Base-by-base conservation (phyloP, 2,888 invertebrate genomes). In the Conus canariensis region DNA sequence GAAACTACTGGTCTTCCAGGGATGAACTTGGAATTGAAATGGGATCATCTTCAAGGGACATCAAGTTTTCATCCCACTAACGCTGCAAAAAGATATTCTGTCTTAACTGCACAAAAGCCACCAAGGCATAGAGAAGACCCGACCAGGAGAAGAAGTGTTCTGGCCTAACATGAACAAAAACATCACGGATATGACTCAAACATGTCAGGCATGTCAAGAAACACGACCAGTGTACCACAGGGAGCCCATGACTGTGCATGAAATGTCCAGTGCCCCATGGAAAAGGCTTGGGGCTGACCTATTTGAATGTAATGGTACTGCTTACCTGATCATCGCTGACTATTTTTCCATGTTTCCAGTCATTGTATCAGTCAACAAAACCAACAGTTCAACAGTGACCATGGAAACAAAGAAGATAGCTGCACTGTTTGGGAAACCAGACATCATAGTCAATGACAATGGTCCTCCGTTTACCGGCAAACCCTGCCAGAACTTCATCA, bases 231-330 rank as follows among this genome's bases (percentile, higher is more conserved):
- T 64, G 16, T 10, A 86, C 1, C 64, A 22, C 10, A 59, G 25
- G 12, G 64, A 86, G 19, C 25, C 86, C 6, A 0, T 64, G n/a
- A 64, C 22, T 19, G 25, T 25, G 25, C 86, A 86, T 86, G 86
- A 86, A 16, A 60, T 86, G 14, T 64, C 86, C 10, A 86, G 12
- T 30, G 16, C 16, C 14, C 7, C 60, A 67, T 86, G 86, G 86
- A 56, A 86, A 30, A 67, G 22, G 25, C 7, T 64, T 64, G 60
- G 25, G 5, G 64, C 45, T 22, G 25, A 60, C 25, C 64, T 86
- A 4, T 86, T 64, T 60, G 6, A 60, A 86, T 9, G 60, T 10
- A 98, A 95, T 99, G 99, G 1, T 97, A 97, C 56, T 94, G 95
- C 0, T 97, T 97, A 0, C 95, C 96, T 88, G 30, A 25, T 77